Conservation (phyloP, 2,797 vertebrate genomes). For the Cyclura pinguis region DNA sequence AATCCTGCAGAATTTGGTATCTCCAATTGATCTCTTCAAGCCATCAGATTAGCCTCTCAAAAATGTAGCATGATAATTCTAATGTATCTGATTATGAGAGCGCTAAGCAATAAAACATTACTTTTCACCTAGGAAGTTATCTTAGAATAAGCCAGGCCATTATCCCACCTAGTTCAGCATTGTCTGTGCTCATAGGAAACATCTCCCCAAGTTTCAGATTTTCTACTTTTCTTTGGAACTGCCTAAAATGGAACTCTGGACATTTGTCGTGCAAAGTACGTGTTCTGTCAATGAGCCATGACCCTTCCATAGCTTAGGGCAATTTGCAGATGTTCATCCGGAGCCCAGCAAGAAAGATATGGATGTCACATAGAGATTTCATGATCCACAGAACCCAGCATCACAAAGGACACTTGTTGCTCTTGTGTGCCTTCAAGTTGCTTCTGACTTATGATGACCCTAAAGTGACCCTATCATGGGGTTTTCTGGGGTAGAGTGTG, state of each 20-base stretch:
- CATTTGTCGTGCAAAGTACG: not conserved
- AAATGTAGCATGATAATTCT: too few species aligned
- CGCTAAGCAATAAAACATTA: not conserved
- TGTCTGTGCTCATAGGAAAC: too few species aligned
- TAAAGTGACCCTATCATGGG: too few species aligned
- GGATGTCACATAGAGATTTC: too few species aligned
- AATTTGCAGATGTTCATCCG: not conserved
- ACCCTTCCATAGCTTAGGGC: not conserved
- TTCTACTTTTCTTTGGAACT: not conserved
- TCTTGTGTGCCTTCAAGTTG: too few species aligned
- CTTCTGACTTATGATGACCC: too few species aligned
- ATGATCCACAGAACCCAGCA: too few species aligned
- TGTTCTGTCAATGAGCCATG: not conserved
- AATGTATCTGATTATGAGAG: not conserved
- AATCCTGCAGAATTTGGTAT: too few species aligned
- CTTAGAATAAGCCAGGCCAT: not conserved
- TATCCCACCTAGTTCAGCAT: not conserved
- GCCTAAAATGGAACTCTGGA: not conserved
- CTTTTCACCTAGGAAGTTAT: not conserved
- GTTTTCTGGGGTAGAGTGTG: too few species aligned
- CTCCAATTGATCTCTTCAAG: too few species aligned
- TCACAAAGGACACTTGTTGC: too few species aligned
- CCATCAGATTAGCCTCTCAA: too few species aligned
- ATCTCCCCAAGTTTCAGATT: not conserved
- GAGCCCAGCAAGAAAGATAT: not conserved